Conservation (phyloP, 2,113 vertebrate species). For the Herpailurus yagouaroundi region DNA sequence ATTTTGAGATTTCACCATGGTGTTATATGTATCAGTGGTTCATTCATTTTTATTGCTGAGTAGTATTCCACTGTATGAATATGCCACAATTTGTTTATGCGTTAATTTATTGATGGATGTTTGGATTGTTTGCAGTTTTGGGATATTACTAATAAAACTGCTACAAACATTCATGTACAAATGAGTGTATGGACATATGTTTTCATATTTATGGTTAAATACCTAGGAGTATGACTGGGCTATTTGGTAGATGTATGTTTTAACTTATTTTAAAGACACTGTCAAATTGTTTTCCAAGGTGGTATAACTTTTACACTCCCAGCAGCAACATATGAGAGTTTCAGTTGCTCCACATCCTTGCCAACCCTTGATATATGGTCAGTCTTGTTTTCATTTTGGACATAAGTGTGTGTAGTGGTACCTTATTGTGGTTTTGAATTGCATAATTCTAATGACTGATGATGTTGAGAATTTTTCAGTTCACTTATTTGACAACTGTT, state of each 20-base stretch:
- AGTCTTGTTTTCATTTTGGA: conserved; percentile 30
- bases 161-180: conserved; percentile 45
- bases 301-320: conserved; percentile 50
- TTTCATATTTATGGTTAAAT: conserved; percentile 53
- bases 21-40: conserved; percentile 21
- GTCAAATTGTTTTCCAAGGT: conserved; percentile 53
- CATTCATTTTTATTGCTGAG: conserved; percentile 42
- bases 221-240: neutral
- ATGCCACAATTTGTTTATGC: conserved; percentile 15
- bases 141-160: conserved; percentile 46
- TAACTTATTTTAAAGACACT: conserved; percentile 33
- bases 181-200: conserved; percentile 19
- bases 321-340: conserved; percentile 29
- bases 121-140: conserved; percentile 36
- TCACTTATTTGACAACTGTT: neutral
- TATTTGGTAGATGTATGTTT: conserved; percentile 10
- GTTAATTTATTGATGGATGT: conserved; percentile 52
- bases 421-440: conserved; percentile 16
- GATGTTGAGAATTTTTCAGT: conserved; percentile 1
- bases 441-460: conserved; percentile 2
- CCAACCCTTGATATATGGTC: neutral
- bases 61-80: conserved; percentile 35
- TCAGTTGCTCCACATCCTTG: conserved; percentile 50
- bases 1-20: conserved; percentile 33
- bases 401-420: neutral